Evolutionary conservation across 2,888 invertebrate species (phyloP).

Genomic region (Mechanitis messenoides): DNA sequence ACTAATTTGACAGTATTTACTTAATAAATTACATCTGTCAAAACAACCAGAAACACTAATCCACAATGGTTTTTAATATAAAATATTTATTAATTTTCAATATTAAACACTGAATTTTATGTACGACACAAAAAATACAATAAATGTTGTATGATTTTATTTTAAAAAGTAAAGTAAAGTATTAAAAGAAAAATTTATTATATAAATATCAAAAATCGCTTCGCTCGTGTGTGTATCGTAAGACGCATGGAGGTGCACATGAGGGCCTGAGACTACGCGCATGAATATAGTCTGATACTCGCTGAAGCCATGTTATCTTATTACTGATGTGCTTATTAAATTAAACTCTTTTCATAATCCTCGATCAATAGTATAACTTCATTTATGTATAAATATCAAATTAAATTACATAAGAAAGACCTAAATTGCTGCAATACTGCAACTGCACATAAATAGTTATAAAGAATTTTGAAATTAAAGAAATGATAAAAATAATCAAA

Average conservation of each 20-base stretch:
- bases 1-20: slow-evolving; percentile 44
- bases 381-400: neutral
- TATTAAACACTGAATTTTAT: neutral
- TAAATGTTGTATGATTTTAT: too few species aligned
- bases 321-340: slow-evolving; percentile 21
- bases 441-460: too few species aligned
- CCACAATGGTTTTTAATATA: neutral
- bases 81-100: neutral
- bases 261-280: slow-evolving; percentile 9
- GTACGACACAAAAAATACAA: too few species aligned
- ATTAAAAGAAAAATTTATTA: too few species aligned
- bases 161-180: too few species aligned
- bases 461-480: too few species aligned
- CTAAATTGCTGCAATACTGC: too few species aligned
- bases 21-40: slow-evolving; percentile 39
- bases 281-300: slow-evolving; percentile 6
- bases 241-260: slow-evolving; percentile 8
- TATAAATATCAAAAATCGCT: slow-evolving; percentile 11
- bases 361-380: slow-evolving; percentile 7
- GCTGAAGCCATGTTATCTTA: slow-evolving; percentile 22
- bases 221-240: slow-evolving; percentile 12
- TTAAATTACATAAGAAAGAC: too few species aligned
- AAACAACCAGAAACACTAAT: slow-evolving; percentile 16
- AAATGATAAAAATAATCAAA: slow-evolving; percentile 1
- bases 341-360: slow-evolving; percentile 7